Base-by-base conservation (phyloP, 2,113 vertebrate species). In the Thymallus thymallus region DNA sequence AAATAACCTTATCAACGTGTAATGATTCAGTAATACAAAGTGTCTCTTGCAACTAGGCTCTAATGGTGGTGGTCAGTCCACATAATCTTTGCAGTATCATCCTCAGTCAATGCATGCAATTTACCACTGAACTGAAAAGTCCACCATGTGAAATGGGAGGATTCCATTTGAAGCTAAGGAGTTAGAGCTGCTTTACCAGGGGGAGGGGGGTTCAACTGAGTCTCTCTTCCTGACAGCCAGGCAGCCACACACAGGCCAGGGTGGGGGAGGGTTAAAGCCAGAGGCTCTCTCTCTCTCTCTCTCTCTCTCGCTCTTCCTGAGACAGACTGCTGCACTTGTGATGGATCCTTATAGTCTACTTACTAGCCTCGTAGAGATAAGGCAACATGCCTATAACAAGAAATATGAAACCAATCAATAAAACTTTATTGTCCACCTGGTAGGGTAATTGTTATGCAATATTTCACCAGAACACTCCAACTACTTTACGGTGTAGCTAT, bases 201-300 rank as follows among this genome's bases (percentile, higher is more conserved):
- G 86, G 86, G 87, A 83, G 82, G 87, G 85, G 88, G 84, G 75
- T 83, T 63, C 67, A 78, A 72, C 73, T 71, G 79, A 78, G 77
- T 41, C 67, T 82, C 77, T 84, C 79, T 87, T 85, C 79, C 84
- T 87, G 81, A 88, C 82, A 85, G 66, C 76, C 84, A 85, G 80
- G 87, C 81, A 85, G 69, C 73, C 75, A 72, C 77, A 77, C 76
- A 79, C 75, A 22, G 56, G n/a, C 13, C 72, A 60, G 32, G 76
- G 82, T 84, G 88, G 88, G 86, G 89, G 84, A 87, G 86, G 87
- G 89, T 88, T 76, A 81, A 80, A 87, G 58, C 75, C 73, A 41
- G 63, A 58, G 82, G 75, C 72, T 22, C 77, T 10, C 9, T 41
- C 77, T 29, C 26, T 41, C 76, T 86, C 16, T 7, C n/a, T n/a